These are phyloP conservation scores for Hydrocynus forskahlii DNA, from an alignment of 2,797 vertebrate genomes.

Conservation along the genomic window DNA sequence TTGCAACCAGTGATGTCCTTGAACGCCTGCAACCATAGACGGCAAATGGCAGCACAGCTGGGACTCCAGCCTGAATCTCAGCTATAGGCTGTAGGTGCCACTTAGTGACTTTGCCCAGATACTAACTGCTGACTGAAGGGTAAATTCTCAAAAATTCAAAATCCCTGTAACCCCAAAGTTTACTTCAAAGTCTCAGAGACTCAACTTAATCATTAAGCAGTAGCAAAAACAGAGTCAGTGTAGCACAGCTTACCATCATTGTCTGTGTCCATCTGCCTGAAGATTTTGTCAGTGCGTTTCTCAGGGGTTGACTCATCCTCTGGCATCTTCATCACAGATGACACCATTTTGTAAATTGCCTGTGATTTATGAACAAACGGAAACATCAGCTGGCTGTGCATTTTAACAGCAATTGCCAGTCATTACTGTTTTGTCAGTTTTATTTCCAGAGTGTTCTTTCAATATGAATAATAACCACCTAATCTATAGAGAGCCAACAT, in stretches of 20 bases:
- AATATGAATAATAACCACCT: conserved; percentile 10
- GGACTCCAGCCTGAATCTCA: conserved; percentile 18
- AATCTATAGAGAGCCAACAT: conserved; percentile 29
- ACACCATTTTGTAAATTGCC: conserved; percentile 99
- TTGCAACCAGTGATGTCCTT: conserved; percentile 24
- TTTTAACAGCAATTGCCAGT: neutral
- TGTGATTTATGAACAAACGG: conserved; percentile 61
- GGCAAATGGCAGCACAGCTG: conserved; percentile 10
- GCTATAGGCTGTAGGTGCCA: neutral
- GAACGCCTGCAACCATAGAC: conserved; percentile 11
- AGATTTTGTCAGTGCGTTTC: conserved; percentile 99
- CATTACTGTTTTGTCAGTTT: neutral
- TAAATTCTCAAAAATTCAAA: neutral
- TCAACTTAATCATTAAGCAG: neutral
- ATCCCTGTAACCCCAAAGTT: neutral
- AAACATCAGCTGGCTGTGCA: conserved; percentile 2
- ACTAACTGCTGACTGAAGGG: conserved; percentile 14
- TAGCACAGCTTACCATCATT: conserved; percentile 85
- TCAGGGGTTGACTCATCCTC: conserved; percentile 98
- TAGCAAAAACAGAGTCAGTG: neutral
- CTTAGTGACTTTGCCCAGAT: conserved; percentile 4
- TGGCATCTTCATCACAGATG: conserved; percentile 99
- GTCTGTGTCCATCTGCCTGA: conserved; percentile 99
- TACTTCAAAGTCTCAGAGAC: neutral
- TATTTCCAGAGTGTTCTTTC: neutral